Base-by-base conservation (phyloP, 30 jellyfish, hydroid and myxozoan species). In the Aurelia aurita complex sp. Pacific region DNA sequence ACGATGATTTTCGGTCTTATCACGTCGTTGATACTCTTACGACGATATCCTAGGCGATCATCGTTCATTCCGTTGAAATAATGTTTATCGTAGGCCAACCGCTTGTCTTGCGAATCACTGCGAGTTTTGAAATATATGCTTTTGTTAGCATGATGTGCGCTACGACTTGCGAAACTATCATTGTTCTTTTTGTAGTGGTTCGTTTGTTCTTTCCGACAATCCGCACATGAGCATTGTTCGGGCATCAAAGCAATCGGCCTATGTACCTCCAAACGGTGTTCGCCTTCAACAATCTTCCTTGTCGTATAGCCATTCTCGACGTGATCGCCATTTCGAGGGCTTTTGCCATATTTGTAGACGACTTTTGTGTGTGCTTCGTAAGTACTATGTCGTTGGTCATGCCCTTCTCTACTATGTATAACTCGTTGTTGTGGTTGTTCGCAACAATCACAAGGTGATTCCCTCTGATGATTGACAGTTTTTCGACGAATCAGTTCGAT, bases 201-300 rank as follows among this genome's bases (percentile, higher is more conserved):
- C 18, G 35, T 57, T 4, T 17, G 35, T 6, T 64, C 42, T 32
- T 12, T 64, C 67, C 55, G 81, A 81, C 90, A 80, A 10, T 80
- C 90, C 3, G 18, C 13, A 76, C 90, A 80, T 0, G 64, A 32
- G 74, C 90, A 80, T 52, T 65, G 38, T 17, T 80, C 75, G 4
- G 90, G 75, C 36, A 80, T 9, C 38, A 80, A 51, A 18, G 90
- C 90, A 53, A 80, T 62, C 1, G 90, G 90, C 64, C 90, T 23
- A 35, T 38, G 59, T 12, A 73, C 33, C 11, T 18, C 52, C 19
- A 36, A 63, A 35, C 71, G 59, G 6, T 32, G 55, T 23, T 61
- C 36, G 70, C 70, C 36, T n/a, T 61, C 32, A 23, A 13, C 10
- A 8, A 23, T 17, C 32, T 23, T 61, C 32, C 36, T n/a, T 13